phyloP scores from a whole-genome alignment of 2,888 invertebrate genomes.

The Holacanthella duospinosa region DNA sequence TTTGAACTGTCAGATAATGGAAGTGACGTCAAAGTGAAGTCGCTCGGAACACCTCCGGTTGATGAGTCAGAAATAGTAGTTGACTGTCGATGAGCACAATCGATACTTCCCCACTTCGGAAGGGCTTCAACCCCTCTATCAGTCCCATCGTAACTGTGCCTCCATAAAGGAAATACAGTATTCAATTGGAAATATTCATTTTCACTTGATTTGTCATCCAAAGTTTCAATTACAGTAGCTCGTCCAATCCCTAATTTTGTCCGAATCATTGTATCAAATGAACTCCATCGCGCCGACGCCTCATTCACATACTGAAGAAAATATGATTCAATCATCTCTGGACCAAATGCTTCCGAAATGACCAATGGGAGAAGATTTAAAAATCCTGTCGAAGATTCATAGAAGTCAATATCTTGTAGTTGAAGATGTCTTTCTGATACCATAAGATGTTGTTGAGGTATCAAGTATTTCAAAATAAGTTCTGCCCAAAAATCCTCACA shows the following conservation, averaged over 20 bases:
- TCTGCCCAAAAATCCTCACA: conserved; percentile 36
- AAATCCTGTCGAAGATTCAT: conserved; percentile 30
- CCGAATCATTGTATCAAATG: neutral
- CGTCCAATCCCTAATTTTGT: neutral
- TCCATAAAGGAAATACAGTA: conserved; percentile 29
- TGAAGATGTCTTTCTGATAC: conserved; percentile 22
- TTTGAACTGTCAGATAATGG: neutral
- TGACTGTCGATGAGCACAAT: neutral
- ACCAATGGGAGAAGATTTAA: conserved; percentile 26
- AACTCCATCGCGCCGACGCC: conserved; percentile 19
- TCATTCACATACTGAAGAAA: conserved; percentile 29
- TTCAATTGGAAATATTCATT: too few species aligned
- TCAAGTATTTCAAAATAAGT: conserved; percentile 27
- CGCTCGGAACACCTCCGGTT: too few species aligned
- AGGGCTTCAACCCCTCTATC: conserved; percentile 12
- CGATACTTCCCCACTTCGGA: neutral
- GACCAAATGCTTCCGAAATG: conserved; percentile 25
- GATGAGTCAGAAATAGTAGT: neutral
- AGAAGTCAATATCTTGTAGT: conserved; percentile 29
- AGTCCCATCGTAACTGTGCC: conserved; percentile 31
- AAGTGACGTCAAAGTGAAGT: neutral
- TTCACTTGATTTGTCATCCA: too few species aligned
- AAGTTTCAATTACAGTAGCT: neutral
- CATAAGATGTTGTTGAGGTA: conserved; percentile 34
- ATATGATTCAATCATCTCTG: conserved; percentile 22